phyloP scores from a whole-genome alignment of 2,797 vertebrate species.

The Rhincodon typus region DNA sequence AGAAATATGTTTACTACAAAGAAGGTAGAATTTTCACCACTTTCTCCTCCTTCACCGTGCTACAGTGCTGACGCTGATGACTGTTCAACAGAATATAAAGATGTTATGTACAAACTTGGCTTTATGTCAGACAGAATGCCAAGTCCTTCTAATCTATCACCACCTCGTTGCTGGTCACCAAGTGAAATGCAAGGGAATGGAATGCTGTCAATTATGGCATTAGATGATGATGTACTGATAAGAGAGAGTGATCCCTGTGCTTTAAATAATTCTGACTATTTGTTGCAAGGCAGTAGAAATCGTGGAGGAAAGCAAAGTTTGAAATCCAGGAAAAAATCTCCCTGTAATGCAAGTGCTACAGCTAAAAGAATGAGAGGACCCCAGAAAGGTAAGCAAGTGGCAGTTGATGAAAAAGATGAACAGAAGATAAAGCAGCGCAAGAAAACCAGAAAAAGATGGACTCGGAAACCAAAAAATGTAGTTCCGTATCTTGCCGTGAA shows the following conservation, averaged over 20 bases:
- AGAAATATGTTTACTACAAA: conserved; percentile 56
- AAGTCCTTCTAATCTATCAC: conserved; percentile 78
- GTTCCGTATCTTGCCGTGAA: conserved; percentile 50
- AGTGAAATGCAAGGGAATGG: conserved; percentile 77
- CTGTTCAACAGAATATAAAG: conserved; percentile 74
- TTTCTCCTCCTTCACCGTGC: conserved; percentile 71
- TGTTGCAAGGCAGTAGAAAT: conserved; percentile 53
- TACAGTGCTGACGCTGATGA: conserved; percentile 83
- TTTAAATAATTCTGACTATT: conserved; percentile 48
- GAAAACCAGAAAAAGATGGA: conserved; percentile 53
- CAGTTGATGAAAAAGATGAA: conserved; percentile 56
- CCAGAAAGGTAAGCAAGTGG: conserved; percentile 54
- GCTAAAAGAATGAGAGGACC: conserved; percentile 63
- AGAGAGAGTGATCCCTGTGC: conserved; percentile 2
- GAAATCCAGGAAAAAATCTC: conserved; percentile 64
- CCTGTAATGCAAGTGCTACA: conserved; percentile 39
- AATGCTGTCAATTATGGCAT: conserved; percentile 50
- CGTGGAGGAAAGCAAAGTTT: conserved; percentile 58
- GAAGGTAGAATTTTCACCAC: conserved; percentile 51
- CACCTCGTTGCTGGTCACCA: conserved; percentile 96
- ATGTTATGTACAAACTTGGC: conserved; percentile 92
- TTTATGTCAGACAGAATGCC: conserved; percentile 88
- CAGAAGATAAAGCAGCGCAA: conserved; percentile 58
- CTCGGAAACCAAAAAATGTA: conserved; percentile 58
- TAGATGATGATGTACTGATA: background rate